Evolutionary conservation across 2,888 invertebrate genomes (phyloP), one percentile per base, ranked within the genome.

Genomic region (Bedellia somnulentella): DNA sequence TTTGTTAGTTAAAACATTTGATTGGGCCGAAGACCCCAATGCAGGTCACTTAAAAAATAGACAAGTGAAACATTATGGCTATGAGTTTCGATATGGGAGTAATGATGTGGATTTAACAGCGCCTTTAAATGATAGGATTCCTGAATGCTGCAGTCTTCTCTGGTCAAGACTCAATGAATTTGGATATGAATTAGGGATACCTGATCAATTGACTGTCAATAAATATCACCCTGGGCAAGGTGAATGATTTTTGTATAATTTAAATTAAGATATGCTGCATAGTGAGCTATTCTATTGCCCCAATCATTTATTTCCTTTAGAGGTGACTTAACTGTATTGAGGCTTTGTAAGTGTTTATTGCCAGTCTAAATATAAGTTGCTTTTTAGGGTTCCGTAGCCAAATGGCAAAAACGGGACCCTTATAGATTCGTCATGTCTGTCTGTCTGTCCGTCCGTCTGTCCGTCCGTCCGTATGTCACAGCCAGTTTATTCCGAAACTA

Each of bases 41-140:
- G 42, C 50, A 3, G 52, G 43, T 8, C 57, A 47, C 18, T 59
- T 93, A 39, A 95, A 93, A 53, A 86, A 94, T 50, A 76, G 96
- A 21, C 80, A 81, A 64, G 96, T 95, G 0, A 86, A 83, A 52
- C 96, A 96, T 67, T 96, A 83, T 67, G 96, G 96, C 0, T 96
- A 85, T 59, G 91, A 93, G 54, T 97, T 97, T 57, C 71, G 85
- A 37, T 97, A 97, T 60, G 87, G 85, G 27, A 84, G 79, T 14
- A 96, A 96, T 64, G 87, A 88, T 62, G 88, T 95, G 0, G 87
- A 95, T 57, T 71, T 82, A 31, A 57, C 79, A 31, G 58, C 75
- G 29, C 91, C 92, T 0, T 62, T 90, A 16, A 42, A 61, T 1
- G 76, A 83, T 25, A 64, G 64, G 23, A 86, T 96, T 44, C 96